Conservation (phyloP, 2,888 invertebrate species). For the Eudasyphora cyanicolor region DNA sequence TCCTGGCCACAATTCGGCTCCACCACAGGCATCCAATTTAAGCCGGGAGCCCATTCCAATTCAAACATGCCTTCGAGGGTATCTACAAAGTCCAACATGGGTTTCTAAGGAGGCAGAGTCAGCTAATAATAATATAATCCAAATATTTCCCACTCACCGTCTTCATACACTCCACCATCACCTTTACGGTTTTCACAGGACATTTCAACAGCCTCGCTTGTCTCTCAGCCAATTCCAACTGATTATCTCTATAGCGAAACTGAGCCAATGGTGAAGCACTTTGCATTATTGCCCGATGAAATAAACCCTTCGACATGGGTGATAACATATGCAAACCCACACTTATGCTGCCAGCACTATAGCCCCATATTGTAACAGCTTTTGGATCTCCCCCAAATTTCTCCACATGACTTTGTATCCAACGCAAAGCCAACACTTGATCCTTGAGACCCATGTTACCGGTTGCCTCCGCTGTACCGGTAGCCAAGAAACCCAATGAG, state of each 20-base stretch:
- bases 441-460: constrained; percentile 87
- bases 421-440: constrained; percentile 84
- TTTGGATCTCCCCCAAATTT: constrained; percentile 85
- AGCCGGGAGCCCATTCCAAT: constrained; percentile 72
- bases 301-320: constrained; percentile 85
- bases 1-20: constrained; percentile 85
- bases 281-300: constrained; percentile 86
- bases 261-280: constrained; percentile 83
- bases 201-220: constrained; percentile 84
- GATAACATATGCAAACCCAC: constrained; percentile 83
- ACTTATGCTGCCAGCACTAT: constrained; percentile 81
- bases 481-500: constrained; percentile 82
- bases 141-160: constrained; percentile 75
- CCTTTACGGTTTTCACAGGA: constrained; percentile 80
- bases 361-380: constrained; percentile 84
- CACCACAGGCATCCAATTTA: constrained; percentile 84
- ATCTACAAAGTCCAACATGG: constrained; percentile 72
- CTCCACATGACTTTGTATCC: constrained; percentile 84
- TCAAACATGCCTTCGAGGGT: constrained; percentile 75
- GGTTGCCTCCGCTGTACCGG: constrained; percentile 84
- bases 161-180: constrained; percentile 83
- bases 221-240: constrained; percentile 82
- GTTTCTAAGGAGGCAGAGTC: constrained; percentile 67
- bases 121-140: constrained; percentile 84
- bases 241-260: constrained; percentile 80